A percentile compares a stretch with the other conserved stretches of the same genome.
Evolutionary conservation across 2,888 invertebrate species (phyloP).

Genomic region (Ommatoiulus sabulosus): DNA sequence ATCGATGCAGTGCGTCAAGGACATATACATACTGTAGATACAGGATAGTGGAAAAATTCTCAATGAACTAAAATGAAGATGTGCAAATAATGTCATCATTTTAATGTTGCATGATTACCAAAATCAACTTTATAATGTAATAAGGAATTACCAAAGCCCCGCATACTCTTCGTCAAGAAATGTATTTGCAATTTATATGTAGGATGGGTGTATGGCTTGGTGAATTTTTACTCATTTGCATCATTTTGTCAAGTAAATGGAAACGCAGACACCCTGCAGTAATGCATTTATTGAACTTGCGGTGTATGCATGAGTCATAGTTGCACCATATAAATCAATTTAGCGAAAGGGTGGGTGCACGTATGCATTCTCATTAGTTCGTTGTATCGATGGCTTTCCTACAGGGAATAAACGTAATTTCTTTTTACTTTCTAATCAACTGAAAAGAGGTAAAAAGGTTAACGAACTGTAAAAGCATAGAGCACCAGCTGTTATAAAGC

Average conservation of each 20-base stretch:
- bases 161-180: neutral
- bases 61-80: too few relatives aligned
- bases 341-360: neutral
- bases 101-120: too few relatives aligned
- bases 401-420: neutral
- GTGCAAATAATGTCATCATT: too few relatives aligned
- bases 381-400: neutral
- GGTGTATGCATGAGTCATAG: neutral
- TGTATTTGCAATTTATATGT: neutral
- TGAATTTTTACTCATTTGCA: neutral
- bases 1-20: too few relatives aligned
- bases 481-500: neutral
- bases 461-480: slow-evolving; percentile 36
- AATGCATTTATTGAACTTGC: neutral
- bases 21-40: too few relatives aligned
- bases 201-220: neutral
- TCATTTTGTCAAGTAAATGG: neutral
- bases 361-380: neutral
- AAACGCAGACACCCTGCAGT: neutral
- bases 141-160: too few relatives aligned
- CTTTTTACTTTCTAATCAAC: neutral
- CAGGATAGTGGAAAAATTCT: too few relatives aligned
- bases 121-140: too few relatives aligned
- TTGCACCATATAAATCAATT: slow-evolving; percentile 37
- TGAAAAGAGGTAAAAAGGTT: neutral